These are phyloP conservation scores for Gadus chalcogrammus DNA, from an alignment of 2,113 vertebrate genomes.

Conservation along the genomic window DNA sequence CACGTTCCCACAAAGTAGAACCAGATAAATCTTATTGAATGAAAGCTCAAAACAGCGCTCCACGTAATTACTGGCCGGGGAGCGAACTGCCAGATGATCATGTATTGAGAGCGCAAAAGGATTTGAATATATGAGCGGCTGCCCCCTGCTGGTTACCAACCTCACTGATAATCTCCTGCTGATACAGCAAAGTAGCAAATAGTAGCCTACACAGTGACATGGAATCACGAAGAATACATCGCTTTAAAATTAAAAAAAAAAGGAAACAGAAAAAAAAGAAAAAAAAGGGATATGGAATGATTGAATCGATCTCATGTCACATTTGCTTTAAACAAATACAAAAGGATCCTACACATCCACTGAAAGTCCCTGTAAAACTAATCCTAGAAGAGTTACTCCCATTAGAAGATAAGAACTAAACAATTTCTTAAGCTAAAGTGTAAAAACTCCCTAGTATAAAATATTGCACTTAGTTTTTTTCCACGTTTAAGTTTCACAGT, in stretches of 20 bases:
- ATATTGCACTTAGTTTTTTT: conserved; percentile 69
- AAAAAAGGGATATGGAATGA: conserved; percentile 2
- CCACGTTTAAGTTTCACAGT: conserved; percentile 64
- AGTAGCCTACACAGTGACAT: conserved; percentile 27
- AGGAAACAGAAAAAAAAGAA: neutral
- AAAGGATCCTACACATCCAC: neutral
- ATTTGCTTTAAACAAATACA: neutral
- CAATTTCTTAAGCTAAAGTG: conserved; percentile 35
- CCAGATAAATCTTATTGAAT: too few species aligned
- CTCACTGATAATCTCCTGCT: conserved; percentile 52
- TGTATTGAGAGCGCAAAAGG: neutral
- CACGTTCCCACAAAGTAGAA: too few species aligned
- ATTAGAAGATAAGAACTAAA: neutral
- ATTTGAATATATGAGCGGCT: conserved; percentile 47
- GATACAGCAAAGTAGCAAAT: conserved; percentile 49
- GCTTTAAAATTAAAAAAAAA: neutral
- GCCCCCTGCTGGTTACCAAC: conserved; percentile 63
- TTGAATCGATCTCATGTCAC: neutral
- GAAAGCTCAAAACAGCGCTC: conserved; percentile 1
- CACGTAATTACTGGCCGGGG: conserved; percentile 10
- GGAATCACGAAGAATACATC: conserved; percentile 25
- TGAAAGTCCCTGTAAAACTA: neutral
- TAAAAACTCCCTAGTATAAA: conserved; percentile 18
- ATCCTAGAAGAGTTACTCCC: neutral
- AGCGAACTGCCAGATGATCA: conserved; percentile 1